A percentile compares a stretch with the other conserved stretches of the same genome.
Evolutionary conservation across 2,113 vertebrate genomes (phyloP).

Genomic region (Engraulis encrasicolus): DNA sequence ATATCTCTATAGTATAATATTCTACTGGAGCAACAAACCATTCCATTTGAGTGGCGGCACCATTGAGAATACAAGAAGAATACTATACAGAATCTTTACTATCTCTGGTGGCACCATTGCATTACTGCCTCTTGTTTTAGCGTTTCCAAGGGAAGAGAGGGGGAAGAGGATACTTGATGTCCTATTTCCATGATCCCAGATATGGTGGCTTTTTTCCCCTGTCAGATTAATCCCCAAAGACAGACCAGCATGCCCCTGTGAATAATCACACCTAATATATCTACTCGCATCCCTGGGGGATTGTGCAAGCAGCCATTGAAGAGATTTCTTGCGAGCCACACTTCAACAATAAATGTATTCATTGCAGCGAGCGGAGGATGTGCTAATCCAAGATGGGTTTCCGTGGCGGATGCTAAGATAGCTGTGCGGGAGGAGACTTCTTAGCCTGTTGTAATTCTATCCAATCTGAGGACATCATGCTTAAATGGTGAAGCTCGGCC

Average conservation of each 20-base stretch:
- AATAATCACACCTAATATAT: constrained; percentile 26
- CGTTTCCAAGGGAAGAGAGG: not conserved
- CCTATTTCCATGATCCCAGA: not conserved
- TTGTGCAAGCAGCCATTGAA: constrained; percentile 31
- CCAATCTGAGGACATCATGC: constrained; percentile 46
- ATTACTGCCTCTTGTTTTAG: not conserved
- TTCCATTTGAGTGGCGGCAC: no score
- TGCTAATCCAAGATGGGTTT: constrained; percentile 57
- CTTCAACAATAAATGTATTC: constrained; percentile 45
- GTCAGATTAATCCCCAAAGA: not conserved
- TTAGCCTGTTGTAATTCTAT: constrained; percentile 53
- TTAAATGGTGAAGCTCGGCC: constrained; percentile 40
- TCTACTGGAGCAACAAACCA: not conserved
- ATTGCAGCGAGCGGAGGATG: constrained; percentile 33
- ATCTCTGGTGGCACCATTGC: not conserved
- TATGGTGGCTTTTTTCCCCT: not conserved
- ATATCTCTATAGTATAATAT: not conserved
- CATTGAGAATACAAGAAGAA: no score
- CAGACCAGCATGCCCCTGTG: not conserved
- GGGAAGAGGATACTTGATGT: not conserved
- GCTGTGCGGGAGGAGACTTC: constrained; percentile 45
- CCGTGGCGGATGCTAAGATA: constrained; percentile 46
- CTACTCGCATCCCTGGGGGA: constrained; percentile 21
- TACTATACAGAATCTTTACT: no score
- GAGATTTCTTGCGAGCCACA: constrained; percentile 39